These are phyloP conservation scores for Brenthis ino DNA, from an alignment of 2,888 invertebrate genomes.

Conservation along the genomic window DNA sequence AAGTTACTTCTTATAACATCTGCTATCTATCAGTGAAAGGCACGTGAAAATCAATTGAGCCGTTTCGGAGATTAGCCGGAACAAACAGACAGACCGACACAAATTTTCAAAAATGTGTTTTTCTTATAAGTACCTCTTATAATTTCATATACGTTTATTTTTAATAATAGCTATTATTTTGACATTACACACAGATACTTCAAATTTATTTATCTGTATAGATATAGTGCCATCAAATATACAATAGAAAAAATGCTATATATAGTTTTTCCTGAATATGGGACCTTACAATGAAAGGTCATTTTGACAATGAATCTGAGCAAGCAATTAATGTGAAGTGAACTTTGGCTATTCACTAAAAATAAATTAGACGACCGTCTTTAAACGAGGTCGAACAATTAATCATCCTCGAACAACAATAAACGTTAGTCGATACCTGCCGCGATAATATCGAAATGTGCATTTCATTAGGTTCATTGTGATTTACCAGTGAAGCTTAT, in stretches of 20 bases:
- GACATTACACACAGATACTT: no score
- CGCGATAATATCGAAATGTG: conserved; percentile 3
- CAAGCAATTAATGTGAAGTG: conserved; percentile 10
- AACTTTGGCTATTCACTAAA: conserved; percentile 23
- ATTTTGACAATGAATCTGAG: background rate
- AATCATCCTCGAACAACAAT: conserved; percentile 22
- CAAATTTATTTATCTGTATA: no score
- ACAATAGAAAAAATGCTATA: background rate
- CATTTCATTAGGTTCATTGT: conserved; percentile 8
- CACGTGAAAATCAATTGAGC: no score
- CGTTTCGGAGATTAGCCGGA: no score
- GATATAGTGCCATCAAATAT: no score
- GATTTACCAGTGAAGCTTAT: background rate
- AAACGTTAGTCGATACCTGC: background rate
- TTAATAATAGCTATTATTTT: no score
- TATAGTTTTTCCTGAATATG: background rate
- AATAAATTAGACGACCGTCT: conserved; percentile 23
- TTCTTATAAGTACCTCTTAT: no score
- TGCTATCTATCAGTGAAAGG: no score
- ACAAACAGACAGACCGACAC: no score
- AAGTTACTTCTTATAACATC: no score
- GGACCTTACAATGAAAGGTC: background rate
- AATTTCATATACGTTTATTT: no score
- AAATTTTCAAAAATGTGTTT: no score
- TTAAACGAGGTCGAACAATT: conserved; percentile 27